Percentiles rank a stretch among this genome's conserved stretches.
Evolutionary conservation across 2,888 invertebrate species (phyloP).

Genomic region (Zygaena filipendulae): DNA sequence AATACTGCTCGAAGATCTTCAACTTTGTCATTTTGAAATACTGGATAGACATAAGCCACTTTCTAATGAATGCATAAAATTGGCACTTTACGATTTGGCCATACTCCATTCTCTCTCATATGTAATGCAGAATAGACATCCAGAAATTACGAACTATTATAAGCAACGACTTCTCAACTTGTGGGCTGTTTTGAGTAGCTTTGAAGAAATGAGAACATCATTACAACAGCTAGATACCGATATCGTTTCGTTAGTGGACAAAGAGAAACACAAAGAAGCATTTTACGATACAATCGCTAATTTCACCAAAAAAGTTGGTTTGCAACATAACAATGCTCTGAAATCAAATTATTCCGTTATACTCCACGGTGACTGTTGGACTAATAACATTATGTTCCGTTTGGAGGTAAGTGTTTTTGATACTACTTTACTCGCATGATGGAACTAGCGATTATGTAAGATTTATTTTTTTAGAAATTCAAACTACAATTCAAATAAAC

Average conservation of each 20-base stretch:
- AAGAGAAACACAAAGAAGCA: slow-evolving; percentile 19
- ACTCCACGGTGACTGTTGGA: slow-evolving; percentile 35
- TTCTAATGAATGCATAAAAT: slow-evolving; percentile 22
- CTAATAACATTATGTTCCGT: slow-evolving; percentile 32
- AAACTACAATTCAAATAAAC: no score
- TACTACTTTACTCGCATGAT: neutral
- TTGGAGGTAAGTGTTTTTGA: slow-evolving; percentile 20
- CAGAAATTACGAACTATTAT: slow-evolving; percentile 20
- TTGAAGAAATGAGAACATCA: neutral
- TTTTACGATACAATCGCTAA: slow-evolving; percentile 17
- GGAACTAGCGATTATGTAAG: no score
- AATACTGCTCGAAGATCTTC: slow-evolving; percentile 33
- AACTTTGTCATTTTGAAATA: slow-evolving; percentile 22
- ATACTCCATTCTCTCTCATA: slow-evolving; percentile 32
- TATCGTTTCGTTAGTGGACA: slow-evolving; percentile 16
- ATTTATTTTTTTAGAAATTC: no score
- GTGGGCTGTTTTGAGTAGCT: neutral
- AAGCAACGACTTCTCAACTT: slow-evolving; percentile 1
- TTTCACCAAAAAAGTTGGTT: slow-evolving; percentile 1
- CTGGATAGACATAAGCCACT: slow-evolving; percentile 27
- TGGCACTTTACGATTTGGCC: slow-evolving; percentile 29
- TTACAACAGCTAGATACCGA: neutral
- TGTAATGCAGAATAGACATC: slow-evolving; percentile 26
- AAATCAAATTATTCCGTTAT: slow-evolving; percentile 24
- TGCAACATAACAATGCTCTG: slow-evolving; percentile 15